These are phyloP conservation scores for Leptarthrus brevirostris DNA, from an alignment of 2,888 invertebrate species.

Conservation along the genomic window DNA sequence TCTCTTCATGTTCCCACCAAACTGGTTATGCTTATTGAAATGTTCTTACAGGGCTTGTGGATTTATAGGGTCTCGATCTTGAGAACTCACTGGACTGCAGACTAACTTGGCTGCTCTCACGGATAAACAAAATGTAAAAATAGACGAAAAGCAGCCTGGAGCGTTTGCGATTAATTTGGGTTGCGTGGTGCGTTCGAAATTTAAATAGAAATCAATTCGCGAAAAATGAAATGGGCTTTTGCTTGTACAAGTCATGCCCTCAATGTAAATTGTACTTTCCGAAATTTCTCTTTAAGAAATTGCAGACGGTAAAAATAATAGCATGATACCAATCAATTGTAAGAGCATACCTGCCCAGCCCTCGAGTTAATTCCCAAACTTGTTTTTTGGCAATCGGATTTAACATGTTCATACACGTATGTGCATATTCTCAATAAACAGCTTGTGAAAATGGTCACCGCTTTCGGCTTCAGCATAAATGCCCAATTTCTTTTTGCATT, in stretches of 20 bases:
- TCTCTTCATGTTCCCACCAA: conserved; percentile 12
- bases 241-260: conserved; percentile 18
- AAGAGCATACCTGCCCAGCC: conserved; percentile 26
- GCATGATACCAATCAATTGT: conserved; percentile 29
- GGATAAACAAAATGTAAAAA: no score
- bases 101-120: no score
- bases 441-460: background rate
- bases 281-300: conserved; percentile 42
- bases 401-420: background rate
- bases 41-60: background rate
- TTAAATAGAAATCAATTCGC: no score
- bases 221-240: no score
- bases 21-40: conserved; percentile 28
- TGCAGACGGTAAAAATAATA: conserved; percentile 21
- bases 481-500: conserved; percentile 32
- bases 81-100: no score
- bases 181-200: no score
- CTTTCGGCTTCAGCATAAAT: conserved; percentile 24
- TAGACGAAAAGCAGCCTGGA: no score
- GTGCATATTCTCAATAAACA: background rate
- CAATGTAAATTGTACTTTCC: conserved; percentile 36
- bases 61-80: background rate
- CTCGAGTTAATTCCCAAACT: conserved; percentile 11
- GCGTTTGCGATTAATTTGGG: background rate
- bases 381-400: conserved; percentile 43